Evolutionary conservation across 37 sponge, comb jelly and placozoan species (phyloP), one percentile per base, ranked within the genome.

Genomic region (Geodia barretti): DNA sequence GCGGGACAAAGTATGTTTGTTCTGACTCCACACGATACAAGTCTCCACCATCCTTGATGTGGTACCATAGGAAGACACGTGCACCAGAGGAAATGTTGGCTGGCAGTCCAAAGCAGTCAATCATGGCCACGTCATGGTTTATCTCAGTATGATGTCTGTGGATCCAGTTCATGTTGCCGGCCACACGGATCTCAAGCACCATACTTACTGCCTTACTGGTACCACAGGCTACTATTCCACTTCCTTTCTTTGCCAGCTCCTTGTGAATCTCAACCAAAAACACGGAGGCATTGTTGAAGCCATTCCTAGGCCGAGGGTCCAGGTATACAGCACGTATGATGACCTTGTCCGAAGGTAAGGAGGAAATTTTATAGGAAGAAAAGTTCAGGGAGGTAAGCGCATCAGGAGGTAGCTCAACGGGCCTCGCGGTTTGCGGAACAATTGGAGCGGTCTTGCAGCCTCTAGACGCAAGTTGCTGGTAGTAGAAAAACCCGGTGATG

Each of bases 61-160:
- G 43, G 60, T 74, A 74, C 25, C 14, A 1, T 8, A 74, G n/a
- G n/a, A n/a, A n/a, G n/a, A n/a, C 21, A 31, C 60, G 31, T 1
- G 75, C 75, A 17, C 26, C 23, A 26, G 60, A 59, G 28, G 60
- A 58, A 31, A 59, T 74, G 24, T 58, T 47, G 7, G 75, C 59
- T 7, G 75, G 75, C 17, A 74, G 75, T 30, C 24, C 30, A 54
- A 74, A 74, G 31, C 75, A 74, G 59, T 74, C 75, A 21, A 74
- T 60, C 11, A 54, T 43, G 24, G 75, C 75, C 75, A 74, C 23
- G 1, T 58, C 33, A 54, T 74, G 75, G 35, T 74, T 74, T 7
- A 74, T 47, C 26, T 74, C 31, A 2, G 58, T 29, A 5, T 58
- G 32, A n/a, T n/a, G n/a, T n/a, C n/a, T n/a, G n/a, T n/a, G n/a